phyloP scores from a whole-genome alignment of 2,797 vertebrate genomes.

The Cynodonichthys magdalenae region DNA sequence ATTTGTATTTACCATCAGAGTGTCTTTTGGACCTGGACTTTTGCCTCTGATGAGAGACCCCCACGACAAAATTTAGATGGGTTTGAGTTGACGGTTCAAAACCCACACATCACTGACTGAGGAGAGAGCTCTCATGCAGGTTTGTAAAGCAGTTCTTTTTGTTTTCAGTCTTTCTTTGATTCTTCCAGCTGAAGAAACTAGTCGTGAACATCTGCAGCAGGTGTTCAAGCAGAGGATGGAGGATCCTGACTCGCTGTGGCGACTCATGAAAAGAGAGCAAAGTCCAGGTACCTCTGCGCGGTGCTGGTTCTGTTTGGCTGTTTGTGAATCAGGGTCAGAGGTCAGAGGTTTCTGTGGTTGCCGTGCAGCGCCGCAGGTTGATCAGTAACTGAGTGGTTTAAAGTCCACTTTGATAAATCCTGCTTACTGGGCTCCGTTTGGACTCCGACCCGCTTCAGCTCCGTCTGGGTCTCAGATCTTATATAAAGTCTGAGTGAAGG shows the following conservation, averaged over 20 bases:
- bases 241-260: no score
- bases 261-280: no score
- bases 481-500: constrained; percentile 68
- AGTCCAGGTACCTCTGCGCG: neutral
- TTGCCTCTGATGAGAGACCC: no score
- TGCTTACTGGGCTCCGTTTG: constrained; percentile 58
- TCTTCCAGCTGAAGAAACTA: no score
- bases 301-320: neutral
- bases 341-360: neutral
- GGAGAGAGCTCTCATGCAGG: no score
- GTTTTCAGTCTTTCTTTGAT: no score
- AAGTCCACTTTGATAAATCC: constrained; percentile 76
- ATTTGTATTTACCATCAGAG: no score
- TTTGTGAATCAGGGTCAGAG: constrained; percentile 19
- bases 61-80: no score
- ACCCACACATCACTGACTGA: no score
- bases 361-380: constrained; percentile 45
- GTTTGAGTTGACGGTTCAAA: no score
- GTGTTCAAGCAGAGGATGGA: neutral
- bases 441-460: constrained; percentile 68
- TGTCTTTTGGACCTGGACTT: no score
- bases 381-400: constrained; percentile 76
- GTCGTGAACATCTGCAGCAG: neutral
- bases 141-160: no score
- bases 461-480: constrained; percentile 53